Conservation (phyloP, 2,113 vertebrate species). For the Melanerpes aurifrons region DNA sequence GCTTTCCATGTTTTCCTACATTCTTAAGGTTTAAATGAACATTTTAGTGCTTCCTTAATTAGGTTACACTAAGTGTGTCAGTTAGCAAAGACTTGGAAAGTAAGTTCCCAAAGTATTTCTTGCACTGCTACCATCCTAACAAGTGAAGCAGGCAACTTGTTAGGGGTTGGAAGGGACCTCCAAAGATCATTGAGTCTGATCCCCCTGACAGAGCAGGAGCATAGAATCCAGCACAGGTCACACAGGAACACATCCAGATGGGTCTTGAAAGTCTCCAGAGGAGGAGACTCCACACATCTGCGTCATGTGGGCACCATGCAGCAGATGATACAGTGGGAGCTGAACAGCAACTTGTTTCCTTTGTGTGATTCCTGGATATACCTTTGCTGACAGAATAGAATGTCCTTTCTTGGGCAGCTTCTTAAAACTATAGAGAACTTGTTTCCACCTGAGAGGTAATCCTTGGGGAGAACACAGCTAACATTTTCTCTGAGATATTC, state of each 20-base stretch:
- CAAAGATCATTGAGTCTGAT: too few relatives aligned
- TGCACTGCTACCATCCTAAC: neutral
- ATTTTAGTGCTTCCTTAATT: neutral
- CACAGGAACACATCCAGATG: too few relatives aligned
- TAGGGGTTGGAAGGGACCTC: too few relatives aligned
- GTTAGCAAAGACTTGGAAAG: neutral
- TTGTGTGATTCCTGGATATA: neutral
- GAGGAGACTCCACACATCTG: neutral
- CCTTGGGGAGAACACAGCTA: neutral
- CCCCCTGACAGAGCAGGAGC: too few relatives aligned
- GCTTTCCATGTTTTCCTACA: neutral
- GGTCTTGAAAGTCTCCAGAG: too few relatives aligned
- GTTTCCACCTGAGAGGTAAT: neutral
- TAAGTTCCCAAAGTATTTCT: neutral
- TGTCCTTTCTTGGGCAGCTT: neutral
- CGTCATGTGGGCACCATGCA: neutral
- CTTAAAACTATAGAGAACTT: neutral
- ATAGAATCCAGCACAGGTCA: too few relatives aligned
- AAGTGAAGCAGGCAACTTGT: neutral
- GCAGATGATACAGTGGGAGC: neutral
- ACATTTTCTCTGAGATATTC: neutral
- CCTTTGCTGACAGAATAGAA: neutral
- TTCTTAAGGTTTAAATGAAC: constrained; percentile 30
- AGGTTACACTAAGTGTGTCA: neutral
- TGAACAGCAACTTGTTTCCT: neutral